Base-by-base conservation (phyloP, 2,797 vertebrate genomes). In the Botia kubotai region DNA sequence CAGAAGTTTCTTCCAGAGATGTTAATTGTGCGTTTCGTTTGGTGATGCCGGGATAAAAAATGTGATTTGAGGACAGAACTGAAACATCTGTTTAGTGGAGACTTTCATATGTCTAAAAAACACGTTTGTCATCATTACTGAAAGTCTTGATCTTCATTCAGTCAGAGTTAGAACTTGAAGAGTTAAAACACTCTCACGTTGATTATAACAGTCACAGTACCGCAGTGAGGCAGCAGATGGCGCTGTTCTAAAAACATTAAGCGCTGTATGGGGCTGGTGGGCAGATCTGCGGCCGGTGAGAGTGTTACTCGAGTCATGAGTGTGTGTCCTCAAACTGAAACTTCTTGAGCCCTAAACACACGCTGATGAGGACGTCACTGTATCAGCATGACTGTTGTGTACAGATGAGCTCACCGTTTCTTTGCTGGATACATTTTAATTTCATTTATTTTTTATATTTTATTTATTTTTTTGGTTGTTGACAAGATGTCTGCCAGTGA, bases 171-270 rank as follows among this genome's bases (percentile, higher is more conserved):
- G 4, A 52, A 16, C 48, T 16, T 14, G 23, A 33, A 33, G 33
- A 3, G 33, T 33, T 33, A 33, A 33, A 33, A 33, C 33, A 33
- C 33, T 1, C 33, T 33, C 33, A 33, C 4, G 33, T 33, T 33
- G 33, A 3, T 33, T 33, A 5, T 33, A 26, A 16, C 12, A 52
- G 14, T 3, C 13, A 3, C 52, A 68, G 52, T 68, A 12, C 14
- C 68, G 0, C 14, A 57, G 1, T n/a, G 13, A 19, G 14, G 72
- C 87, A 83, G 79, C 79, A 90, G 89, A 76, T 86, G 90, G 88
- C 89, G 87, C 80, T 86, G 86, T 82, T 88, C 83, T 60, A 77
- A 68, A 75, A 71, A 57, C 78, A 75, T 80, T 26, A 1, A 60
- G 19, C 3, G 7, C 16, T 53, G 6, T 57, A 33, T 33, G 33